phyloP scores from a whole-genome alignment of 2,797 vertebrate species.

The Arrhamphus sclerolepis region DNA sequence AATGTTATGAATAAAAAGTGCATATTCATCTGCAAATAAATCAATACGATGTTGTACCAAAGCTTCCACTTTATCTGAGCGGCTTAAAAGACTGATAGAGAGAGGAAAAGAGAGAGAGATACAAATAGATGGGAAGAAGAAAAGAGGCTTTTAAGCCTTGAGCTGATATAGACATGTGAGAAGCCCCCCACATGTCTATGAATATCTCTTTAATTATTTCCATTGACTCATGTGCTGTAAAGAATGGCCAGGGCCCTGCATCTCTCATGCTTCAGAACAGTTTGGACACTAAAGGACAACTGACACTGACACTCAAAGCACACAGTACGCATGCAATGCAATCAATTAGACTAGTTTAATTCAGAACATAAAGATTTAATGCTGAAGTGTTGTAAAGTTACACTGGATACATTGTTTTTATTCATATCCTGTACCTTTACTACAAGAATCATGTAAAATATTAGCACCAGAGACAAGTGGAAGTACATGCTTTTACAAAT shows the following conservation, averaged over 20 bases:
- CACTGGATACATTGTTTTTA: background rate
- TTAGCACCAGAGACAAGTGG: no score
- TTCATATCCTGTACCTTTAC: no score
- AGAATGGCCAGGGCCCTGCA: constrained; percentile 65
- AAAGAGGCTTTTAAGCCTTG: constrained; percentile 60
- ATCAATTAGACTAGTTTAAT: background rate
- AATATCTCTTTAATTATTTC: constrained; percentile 82
- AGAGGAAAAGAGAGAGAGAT: constrained; percentile 23
- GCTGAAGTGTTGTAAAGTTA: background rate
- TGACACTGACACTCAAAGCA: constrained; percentile 25
- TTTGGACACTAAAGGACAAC: constrained; percentile 53
- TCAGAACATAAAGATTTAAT: background rate
- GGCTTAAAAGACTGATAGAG: constrained; percentile 55
- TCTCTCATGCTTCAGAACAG: constrained; percentile 67
- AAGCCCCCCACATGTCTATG: constrained; percentile 65
- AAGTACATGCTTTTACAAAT: background rate
- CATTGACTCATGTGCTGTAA: constrained; percentile 76
- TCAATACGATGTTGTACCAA: constrained; percentile 32
- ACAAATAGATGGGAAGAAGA: constrained; percentile 21
- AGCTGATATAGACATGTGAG: constrained; percentile 52
- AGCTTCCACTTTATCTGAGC: constrained; percentile 59
- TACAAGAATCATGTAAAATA: no score
- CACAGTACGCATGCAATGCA: constrained; percentile 5
- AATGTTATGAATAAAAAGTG: constrained; percentile 20
- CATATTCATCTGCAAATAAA: constrained; percentile 34